Conservation (phyloP, 2,797 vertebrate species). For the Oreochromis grahami region DNA sequence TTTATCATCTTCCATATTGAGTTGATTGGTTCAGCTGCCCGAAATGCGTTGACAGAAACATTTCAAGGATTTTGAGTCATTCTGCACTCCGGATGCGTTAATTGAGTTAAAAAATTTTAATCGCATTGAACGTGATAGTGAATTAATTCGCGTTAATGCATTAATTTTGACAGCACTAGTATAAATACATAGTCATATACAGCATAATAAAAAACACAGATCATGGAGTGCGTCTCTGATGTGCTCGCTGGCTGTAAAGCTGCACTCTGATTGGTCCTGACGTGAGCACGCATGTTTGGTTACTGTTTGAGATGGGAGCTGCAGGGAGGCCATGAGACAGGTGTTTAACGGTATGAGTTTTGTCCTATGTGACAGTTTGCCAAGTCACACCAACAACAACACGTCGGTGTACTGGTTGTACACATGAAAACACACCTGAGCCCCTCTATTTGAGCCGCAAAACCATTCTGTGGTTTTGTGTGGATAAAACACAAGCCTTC, state of each 20-base stretch:
- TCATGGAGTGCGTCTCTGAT: not conserved
- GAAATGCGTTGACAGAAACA: no score
- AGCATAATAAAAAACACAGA: not conserved
- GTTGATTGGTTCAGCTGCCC: no score
- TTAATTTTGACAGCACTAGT: no score
- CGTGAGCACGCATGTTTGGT: slow-evolving; percentile 2
- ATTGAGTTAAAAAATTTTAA: no score
- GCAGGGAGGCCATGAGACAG: slow-evolving; percentile 51
- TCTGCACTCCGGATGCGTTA: no score
- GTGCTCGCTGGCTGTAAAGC: slow-evolving; percentile 6
- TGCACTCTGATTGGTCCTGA: slow-evolving; percentile 35
- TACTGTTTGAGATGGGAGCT: slow-evolving; percentile 19
- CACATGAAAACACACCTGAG: slow-evolving; percentile 22
- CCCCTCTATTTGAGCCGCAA: not conserved
- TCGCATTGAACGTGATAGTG: no score
- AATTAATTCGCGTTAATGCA: no score
- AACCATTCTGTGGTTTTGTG: not conserved
- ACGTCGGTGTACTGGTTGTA: slow-evolving; percentile 29
- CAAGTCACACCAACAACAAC: slow-evolving; percentile 49
- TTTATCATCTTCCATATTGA: no score
- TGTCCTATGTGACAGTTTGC: slow-evolving; percentile 29
- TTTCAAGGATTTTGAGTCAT: no score
- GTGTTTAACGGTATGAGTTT: slow-evolving; percentile 39
- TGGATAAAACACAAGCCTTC: not conserved
- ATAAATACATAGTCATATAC: not conserved